Conservation (phyloP, 2,113 vertebrate species). For the Ursus arctos region DNA sequence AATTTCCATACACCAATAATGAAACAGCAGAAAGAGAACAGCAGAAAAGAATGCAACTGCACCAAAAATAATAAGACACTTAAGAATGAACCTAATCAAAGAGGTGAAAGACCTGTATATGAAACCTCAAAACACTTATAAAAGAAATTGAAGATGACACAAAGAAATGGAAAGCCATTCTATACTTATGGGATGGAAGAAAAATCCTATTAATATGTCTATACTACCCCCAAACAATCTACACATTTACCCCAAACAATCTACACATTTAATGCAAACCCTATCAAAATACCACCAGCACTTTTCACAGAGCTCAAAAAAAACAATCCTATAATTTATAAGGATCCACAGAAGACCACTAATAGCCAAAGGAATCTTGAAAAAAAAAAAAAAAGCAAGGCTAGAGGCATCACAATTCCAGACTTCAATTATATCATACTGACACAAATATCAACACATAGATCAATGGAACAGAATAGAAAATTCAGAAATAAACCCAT, state of each 20-base stretch:
- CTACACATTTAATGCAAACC: background rate
- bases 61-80: background rate
- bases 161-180: background rate
- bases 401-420: background rate
- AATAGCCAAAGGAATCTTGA: background rate
- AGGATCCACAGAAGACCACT: background rate
- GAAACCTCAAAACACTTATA: background rate
- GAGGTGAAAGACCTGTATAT: background rate
- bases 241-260: background rate
- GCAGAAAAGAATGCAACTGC: background rate
- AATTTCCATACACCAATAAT: background rate
- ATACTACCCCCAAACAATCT: background rate
- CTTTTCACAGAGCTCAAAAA: background rate
- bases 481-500: background rate
- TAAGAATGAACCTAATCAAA: background rate
- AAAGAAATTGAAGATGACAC: background rate
- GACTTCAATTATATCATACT: background rate
- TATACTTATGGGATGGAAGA: background rate
- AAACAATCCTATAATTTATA: background rate
- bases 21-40: background rate
- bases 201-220: background rate
- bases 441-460: background rate
- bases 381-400: background rate
- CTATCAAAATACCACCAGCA: background rate
- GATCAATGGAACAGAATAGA: background rate